Evolutionary conservation across 1,140 invertebrate genomes (phyloP).

Genomic region (Watersipora subatra): DNA sequence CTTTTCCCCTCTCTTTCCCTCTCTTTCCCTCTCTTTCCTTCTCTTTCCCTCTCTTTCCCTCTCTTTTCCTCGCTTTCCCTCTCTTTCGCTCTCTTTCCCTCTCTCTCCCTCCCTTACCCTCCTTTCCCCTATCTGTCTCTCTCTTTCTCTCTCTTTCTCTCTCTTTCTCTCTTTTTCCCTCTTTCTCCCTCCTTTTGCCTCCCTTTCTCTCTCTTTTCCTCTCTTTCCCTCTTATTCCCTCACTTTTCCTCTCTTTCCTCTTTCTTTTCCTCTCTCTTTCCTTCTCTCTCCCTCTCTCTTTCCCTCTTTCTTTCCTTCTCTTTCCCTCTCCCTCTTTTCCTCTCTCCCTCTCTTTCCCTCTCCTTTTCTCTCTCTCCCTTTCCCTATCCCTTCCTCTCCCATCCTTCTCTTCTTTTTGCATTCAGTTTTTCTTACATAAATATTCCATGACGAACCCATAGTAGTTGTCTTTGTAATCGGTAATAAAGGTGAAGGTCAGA

Average conservation of each 20-base stretch:
- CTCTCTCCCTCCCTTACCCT: neutral
- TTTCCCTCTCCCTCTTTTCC: too few species aligned
- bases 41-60: neutral
- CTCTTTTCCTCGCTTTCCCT: neutral
- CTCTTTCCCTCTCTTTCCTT: neutral
- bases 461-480: too few species aligned
- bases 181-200: neutral
- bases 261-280: neutral
- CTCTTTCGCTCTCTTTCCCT: neutral
- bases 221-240: too few species aligned
- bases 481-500: too few species aligned
- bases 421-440: too few species aligned
- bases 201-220: neutral
- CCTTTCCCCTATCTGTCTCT: neutral
- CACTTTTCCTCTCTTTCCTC: too few species aligned
- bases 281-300: neutral
- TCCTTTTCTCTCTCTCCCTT: neutral
- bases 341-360: too few species aligned
- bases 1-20: neutral
- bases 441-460: too few species aligned
- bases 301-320: too few species aligned
- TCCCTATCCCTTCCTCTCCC: neutral
- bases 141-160: neutral
- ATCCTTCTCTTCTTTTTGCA: too few species aligned
- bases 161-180: neutral